These are phyloP conservation scores for Luidia sarsii DNA, from an alignment of 53 echinoderm and acorn worm genomes.

Conservation along the genomic window DNA sequence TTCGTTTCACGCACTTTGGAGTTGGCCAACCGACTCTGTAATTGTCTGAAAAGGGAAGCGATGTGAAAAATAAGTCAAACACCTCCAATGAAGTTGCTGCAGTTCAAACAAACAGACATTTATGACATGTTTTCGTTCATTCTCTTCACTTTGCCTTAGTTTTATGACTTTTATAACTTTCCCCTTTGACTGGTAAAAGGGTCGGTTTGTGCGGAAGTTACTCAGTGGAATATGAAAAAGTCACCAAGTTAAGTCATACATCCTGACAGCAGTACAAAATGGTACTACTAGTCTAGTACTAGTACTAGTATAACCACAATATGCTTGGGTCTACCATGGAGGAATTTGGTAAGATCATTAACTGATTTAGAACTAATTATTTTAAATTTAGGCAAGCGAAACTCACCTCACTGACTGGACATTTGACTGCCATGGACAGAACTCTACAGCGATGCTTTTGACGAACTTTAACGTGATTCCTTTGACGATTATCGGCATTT, in stretches of 20 bases:
- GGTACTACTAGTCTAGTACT: no score
- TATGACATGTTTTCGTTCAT: not conserved
- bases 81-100: not conserved
- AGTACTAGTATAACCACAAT: no score
- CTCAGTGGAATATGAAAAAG: no score
- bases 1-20: constrained; percentile 66
- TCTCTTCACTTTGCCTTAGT: no score
- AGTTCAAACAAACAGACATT: not conserved
- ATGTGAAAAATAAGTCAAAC: not conserved
- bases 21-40: constrained; percentile 60
- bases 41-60: constrained; percentile 51
- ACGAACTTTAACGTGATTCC: constrained; percentile 41
- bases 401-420: constrained; percentile 56
- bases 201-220: not conserved
- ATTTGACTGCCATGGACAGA: constrained; percentile 65
- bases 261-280: no score
- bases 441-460: constrained; percentile 56
- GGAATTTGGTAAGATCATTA: not conserved
- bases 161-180: no score
- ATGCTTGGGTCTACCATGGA: not conserved
- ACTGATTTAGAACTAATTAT: not conserved
- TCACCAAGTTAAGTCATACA: no score
- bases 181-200: no score
- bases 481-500: constrained; percentile 29
- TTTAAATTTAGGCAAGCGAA: not conserved